Percentiles rank a stretch among this genome's conserved stretches.
Evolutionary conservation across 2,888 invertebrate genomes (phyloP).

Genomic region (Sarcophaga carnaria): DNA sequence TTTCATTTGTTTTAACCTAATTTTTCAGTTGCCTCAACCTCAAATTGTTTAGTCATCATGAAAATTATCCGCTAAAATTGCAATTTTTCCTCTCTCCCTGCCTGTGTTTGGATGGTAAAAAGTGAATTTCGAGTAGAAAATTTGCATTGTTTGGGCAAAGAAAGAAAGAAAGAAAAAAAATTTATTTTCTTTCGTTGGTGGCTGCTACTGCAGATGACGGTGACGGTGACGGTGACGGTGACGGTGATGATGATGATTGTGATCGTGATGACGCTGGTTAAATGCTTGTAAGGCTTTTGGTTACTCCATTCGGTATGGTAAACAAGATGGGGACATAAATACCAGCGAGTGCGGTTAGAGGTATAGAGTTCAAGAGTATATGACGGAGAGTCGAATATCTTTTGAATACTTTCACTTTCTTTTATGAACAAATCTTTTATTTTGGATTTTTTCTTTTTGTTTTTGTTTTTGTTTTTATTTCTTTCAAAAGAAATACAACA

Average conservation of each 20-base stretch:
- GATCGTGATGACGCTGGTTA: slow-evolving; percentile 44
- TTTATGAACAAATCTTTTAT: slow-evolving; percentile 63
- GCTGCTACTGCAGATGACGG: neutral
- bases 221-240: neutral
- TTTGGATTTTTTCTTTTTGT: slow-evolving; percentile 37
- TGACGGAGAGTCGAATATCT: slow-evolving; percentile 51
- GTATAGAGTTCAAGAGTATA: slow-evolving; percentile 68
- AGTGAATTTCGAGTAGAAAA: neutral
- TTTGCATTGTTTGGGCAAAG: neutral
- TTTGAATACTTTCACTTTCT: slow-evolving; percentile 69
- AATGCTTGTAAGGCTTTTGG: neutral
- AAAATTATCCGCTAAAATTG: neutral
- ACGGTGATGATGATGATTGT: neutral
- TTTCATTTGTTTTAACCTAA: slow-evolving; percentile 10
- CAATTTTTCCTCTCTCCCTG: neutral
- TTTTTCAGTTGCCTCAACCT: no score
- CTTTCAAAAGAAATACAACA: neutral
- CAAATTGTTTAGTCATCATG: neutral
- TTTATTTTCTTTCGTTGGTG: neutral
- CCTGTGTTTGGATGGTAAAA: neutral
- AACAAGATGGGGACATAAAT: neutral
- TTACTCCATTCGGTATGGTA: neutral
- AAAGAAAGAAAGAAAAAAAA: no score
- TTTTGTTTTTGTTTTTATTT: neutral
- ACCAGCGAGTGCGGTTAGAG: slow-evolving; percentile 20